These are phyloP conservation scores for Ictalurus furcatus DNA, from an alignment of 2,113 vertebrate genomes.

Conservation along the genomic window DNA sequence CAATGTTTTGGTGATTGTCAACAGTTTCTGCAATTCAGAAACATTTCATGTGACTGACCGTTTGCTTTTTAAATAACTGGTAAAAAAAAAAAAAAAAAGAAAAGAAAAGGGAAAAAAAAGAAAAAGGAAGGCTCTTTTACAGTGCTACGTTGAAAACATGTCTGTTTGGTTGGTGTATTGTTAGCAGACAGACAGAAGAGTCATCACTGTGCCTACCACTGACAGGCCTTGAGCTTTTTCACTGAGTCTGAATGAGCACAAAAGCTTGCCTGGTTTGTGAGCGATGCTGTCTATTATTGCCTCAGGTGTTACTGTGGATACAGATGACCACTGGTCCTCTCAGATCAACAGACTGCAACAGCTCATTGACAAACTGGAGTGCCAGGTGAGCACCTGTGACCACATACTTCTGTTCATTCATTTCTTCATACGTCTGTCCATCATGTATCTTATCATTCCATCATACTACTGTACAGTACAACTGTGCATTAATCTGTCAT, in stretches of 20 bases:
- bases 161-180: not conserved
- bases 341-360: slow-evolving; percentile 91
- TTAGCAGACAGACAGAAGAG: not conserved
- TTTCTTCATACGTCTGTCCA: not conserved
- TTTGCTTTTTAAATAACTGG: not conserved
- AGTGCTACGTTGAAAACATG: not conserved
- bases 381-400: slow-evolving; percentile 76
- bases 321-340: slow-evolving; percentile 84
- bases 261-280: not conserved
- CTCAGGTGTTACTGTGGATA: slow-evolving; percentile 77
- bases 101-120: no score
- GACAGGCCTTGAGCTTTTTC: slow-evolving; percentile 13
- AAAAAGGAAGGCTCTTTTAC: not conserved
- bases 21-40: not conserved
- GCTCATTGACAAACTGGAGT: slow-evolving; percentile 91
- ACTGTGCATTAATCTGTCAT: not conserved
- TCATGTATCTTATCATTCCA: not conserved
- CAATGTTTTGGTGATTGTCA: not conserved
- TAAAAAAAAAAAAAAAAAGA: not conserved
- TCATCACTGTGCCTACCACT: slow-evolving; percentile 7
- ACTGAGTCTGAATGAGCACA: not conserved
- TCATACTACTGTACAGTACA: not conserved
- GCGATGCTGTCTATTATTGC: slow-evolving; percentile 43
- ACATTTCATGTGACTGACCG: not conserved
- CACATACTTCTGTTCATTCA: not conserved